Evolutionary conservation across 2,113 vertebrate genomes (phyloP).

Genomic region (Lophius piscatorius): DNA sequence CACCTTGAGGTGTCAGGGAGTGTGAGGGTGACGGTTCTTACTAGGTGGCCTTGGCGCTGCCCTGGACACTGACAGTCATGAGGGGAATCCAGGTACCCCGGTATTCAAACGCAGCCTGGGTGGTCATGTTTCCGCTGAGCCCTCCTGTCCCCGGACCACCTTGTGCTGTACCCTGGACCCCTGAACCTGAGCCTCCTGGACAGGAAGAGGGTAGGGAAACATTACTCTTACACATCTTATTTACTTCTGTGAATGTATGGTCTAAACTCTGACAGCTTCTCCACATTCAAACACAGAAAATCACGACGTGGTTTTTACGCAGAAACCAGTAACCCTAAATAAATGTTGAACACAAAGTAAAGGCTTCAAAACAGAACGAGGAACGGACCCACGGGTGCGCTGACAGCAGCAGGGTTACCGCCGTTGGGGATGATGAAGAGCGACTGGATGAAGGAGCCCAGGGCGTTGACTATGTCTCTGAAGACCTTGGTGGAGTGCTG

Average conservation of each 20-base stretch:
- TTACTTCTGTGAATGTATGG: no score
- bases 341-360: neutral
- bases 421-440: constrained; percentile 91
- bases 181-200: constrained; percentile 77
- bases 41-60: constrained; percentile 98
- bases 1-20: neutral
- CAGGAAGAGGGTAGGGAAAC: neutral
- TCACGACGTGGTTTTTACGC: no score
- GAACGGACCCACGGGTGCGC: constrained; percentile 84
- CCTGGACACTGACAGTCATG: constrained; percentile 91
- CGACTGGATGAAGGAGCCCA: constrained; percentile 98
- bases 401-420: constrained; percentile 80
- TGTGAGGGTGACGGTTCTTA: constrained; percentile 80
- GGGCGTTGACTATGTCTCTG: constrained; percentile 96
- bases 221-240: no score
- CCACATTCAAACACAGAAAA: no score
- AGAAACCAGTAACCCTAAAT: neutral
- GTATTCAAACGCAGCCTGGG: constrained; percentile 97
- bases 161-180: constrained; percentile 81
- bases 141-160: constrained; percentile 83
- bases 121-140: constrained; percentile 83
- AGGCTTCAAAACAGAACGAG: neutral
- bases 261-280: no score
- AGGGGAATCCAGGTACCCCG: constrained; percentile 98
- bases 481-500: constrained; percentile 99